Evolutionary conservation across 2,797 vertebrate species (phyloP).

Genomic region (Poeciliopsis presidionis): DNA sequence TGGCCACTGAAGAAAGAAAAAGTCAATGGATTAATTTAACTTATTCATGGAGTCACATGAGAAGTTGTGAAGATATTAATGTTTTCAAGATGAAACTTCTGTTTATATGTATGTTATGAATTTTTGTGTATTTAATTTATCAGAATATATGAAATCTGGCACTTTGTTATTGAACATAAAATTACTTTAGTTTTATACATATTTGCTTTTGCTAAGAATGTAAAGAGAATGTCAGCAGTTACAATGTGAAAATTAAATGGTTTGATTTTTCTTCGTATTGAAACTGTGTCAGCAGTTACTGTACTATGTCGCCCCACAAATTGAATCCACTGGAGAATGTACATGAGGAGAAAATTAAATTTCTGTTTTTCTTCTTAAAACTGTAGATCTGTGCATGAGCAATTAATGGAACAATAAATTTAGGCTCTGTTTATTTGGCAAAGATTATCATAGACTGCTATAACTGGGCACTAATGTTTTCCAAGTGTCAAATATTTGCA

Average conservation of each 20-base stretch:
- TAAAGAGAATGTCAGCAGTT: constrained; percentile 17
- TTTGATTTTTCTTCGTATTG: constrained; percentile 8
- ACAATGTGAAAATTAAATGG: neutral
- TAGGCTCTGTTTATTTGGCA: neutral
- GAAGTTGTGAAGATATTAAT: constrained; percentile 18
- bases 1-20: constrained; percentile 10
- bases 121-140: constrained; percentile 92
- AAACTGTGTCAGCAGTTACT: constrained; percentile 9
- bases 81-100: constrained; percentile 42
- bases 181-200: constrained; percentile 41
- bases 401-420: neutral
- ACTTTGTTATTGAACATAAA: constrained; percentile 87
- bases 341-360: neutral
- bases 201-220: constrained; percentile 17
- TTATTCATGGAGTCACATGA: constrained; percentile 16
- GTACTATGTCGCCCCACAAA: constrained; percentile 18
- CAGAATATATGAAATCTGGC: constrained; percentile 84
- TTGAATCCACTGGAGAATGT: constrained; percentile 18
- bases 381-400: neutral
- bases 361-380: neutral
- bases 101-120: constrained; percentile 65
- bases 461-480: neutral
- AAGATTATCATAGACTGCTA: neutral
- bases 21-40: constrained; percentile 28
- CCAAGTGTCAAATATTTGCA: neutral